phyloP scores from a whole-genome alignment of 2,888 invertebrate genomes.

The Amaurobius ferox region DNA sequence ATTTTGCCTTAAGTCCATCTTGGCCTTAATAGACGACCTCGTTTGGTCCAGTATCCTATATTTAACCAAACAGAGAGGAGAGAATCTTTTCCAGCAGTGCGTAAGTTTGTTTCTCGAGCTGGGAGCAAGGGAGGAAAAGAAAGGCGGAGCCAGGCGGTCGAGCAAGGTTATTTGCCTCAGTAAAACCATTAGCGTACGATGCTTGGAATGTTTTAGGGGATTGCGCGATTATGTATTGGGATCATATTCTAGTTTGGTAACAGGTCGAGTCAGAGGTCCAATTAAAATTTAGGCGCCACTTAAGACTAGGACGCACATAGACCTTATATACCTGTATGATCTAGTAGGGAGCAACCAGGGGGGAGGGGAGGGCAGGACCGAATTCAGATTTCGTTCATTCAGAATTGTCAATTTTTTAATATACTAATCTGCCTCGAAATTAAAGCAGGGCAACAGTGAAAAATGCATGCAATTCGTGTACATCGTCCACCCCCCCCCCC shows the following conservation, averaged over 20 bases:
- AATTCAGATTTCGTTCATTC: too few species aligned
- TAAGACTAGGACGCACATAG: too few species aligned
- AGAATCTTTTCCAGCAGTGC: conserved; percentile 25
- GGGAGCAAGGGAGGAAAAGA: neutral
- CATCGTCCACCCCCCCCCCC: too few species aligned
- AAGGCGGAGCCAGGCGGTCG: conserved; percentile 53
- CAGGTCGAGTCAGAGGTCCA: too few species aligned
- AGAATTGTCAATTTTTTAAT: too few species aligned
- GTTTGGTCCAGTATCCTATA: conserved; percentile 43
- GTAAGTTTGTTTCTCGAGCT: neutral
- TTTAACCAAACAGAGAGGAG: conserved; percentile 13
- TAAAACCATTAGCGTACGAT: conserved; percentile 39
- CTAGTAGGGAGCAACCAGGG: too few species aligned
- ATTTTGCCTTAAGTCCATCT: conserved; percentile 35
- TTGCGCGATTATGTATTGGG: conserved; percentile 9
- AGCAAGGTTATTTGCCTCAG: conserved; percentile 64
- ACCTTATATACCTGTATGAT: too few species aligned
- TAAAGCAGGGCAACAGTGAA: too few species aligned
- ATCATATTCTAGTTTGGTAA: conserved; percentile 16
- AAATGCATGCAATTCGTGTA: too few species aligned
- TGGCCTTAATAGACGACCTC: conserved; percentile 62
- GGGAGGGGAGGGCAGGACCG: too few species aligned
- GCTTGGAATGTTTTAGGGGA: conserved; percentile 22
- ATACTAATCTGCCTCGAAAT: too few species aligned
- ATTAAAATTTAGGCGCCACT: too few species aligned